Base-by-base conservation (phyloP, 2,888 invertebrate species). In the Camponotus fellah region DNA sequence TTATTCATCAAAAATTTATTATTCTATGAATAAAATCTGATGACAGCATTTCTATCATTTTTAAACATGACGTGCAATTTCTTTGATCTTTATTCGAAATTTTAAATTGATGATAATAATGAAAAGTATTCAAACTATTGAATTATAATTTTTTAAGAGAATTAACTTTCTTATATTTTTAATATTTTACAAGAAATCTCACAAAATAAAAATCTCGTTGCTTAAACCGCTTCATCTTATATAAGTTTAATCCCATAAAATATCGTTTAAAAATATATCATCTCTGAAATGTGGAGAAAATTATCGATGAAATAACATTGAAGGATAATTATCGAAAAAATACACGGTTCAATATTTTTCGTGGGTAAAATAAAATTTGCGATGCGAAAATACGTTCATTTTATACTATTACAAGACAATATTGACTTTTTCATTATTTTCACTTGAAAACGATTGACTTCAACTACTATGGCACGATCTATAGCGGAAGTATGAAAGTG, bases 391-490 rank as follows among this genome's bases (percentile, higher is more conserved):
- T 17, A 46, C 26, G 12, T 60, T 60, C 14, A 8, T 60, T 60
- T 60, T n/a, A n/a, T n/a, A 64, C 21, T 34, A 64, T 64, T 34
- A n/a, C 49, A 46, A 49, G 8, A 53, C n/a, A 53, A 53, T 53
- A 53, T 53, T 53, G 8, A 53, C 34, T 49, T 8, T 26, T 49
- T 32, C 9, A 34, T 64, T 9, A 26, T 26, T 46, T 49, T 49
- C 10, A 3, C 2, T 0, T 0, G 56, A 37, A 46, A 17, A 21
- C 26, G 0, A 4, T 58, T 6, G 40, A 26, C 17, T 76, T 5
- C 1, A 26, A 17, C n/a, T 17, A 17, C 37, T n/a, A 21, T 4
- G 37, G n/a, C 46, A n/a, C 17, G 46, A 71, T 34, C 14, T 34
- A 3, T 14, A 14, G n/a, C 3, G n/a, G 14, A 53, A 26, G 56